Evolutionary conservation across 2,888 invertebrate species (phyloP), one percentile per base, ranked within the genome.

Genomic region (Aphodius granarius): DNA sequence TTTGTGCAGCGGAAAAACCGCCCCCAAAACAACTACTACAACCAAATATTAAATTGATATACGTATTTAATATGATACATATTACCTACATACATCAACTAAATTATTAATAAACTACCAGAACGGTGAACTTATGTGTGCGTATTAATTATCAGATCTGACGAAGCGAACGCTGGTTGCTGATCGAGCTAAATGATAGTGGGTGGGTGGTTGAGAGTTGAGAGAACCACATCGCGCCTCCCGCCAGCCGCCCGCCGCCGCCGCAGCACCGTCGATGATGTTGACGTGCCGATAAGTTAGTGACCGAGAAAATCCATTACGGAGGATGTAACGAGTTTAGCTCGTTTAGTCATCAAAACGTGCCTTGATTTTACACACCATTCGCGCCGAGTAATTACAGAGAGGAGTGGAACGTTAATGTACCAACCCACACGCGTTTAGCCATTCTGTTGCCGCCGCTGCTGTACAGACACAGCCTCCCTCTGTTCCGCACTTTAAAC

Each of bases 231-330:
- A n/a, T n/a, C n/a, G n/a, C n/a, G n/a, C n/a, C n/a, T n/a, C n/a
- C n/a, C n/a, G n/a, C n/a, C n/a, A n/a, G n/a, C n/a, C n/a, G n/a
- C n/a, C n/a, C n/a, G 43, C 6, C 43, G 9, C 9, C 6, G 43
- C 43, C 43, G 43, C 43, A 43, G 43, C 43, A 43, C 9, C 43
- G 43, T 13, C 43, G 43, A 43, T 43, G 43, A 43, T 43, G 72
- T 63, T 75, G 75, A 72, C 72, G 72, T 72, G 75, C 66, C 66
- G 66, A 75, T 68, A 72, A 75, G 72, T 72, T 75, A 75, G 72
- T 75, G 75, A 75, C 72, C 75, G 72, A 75, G 75, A 75, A 75
- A 75, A 75, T 65, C 72, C 75, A 75, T 75, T 75, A 75, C 72
- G 64, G 22, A 20, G 68, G 22, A 20, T 21, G 63, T 75, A 75